Base-by-base conservation (phyloP, 2,888 invertebrate species). In the Platycnemis pennipes region DNA sequence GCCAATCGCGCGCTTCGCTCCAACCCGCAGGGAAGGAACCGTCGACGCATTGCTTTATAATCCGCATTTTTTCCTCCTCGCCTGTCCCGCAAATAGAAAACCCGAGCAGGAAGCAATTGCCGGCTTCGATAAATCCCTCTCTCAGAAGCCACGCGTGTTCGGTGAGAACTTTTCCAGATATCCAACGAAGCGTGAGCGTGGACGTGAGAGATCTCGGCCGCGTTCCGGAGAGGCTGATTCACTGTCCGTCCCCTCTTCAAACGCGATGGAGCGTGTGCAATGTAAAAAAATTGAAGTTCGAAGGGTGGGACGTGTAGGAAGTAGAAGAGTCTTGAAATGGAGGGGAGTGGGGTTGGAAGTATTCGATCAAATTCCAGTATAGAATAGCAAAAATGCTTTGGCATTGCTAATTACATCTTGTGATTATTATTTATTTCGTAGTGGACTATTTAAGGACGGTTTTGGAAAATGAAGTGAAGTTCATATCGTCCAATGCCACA, bases 51-150 rank as follows among this genome's bases (percentile, higher is more conserved):
- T 77, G 37, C 37, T 16, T 5, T 13, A 77, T 37, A 13, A 37
- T 63, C 63, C n/a, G 22, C n/a, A 22, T n/a, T 53, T 53, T 53
- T 63, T 22, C 8, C 31, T 26, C 13, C 77, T 13, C 16, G 77
- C 31, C 77, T 77, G 26, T 77, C 77, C 77, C 77, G 77, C 37
- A 77, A 77, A 77, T 77, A 77, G 77, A 77, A 77, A 77, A 77
- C 31, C 77, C 26, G 63, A 63, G 26, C 63, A 77, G 77, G 77
- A 77, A 77, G 77, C 77, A 77, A 77, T 77, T 11, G 22, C 77
- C 37, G 31, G 69, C 8, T 69, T n/a, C 69, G 69, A 69, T 69
- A 69, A 69, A 69, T 69, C 69, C 77, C n/a, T 49, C 37, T 77
- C 77, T 37, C 77, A 37, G 31, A 13, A 7, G 77, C 22, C 37